Percentiles rank a stretch among this genome's conserved stretches.
phyloP scores from a whole-genome alignment of 2,888 invertebrate genomes.

The Myopa testacea region DNA sequence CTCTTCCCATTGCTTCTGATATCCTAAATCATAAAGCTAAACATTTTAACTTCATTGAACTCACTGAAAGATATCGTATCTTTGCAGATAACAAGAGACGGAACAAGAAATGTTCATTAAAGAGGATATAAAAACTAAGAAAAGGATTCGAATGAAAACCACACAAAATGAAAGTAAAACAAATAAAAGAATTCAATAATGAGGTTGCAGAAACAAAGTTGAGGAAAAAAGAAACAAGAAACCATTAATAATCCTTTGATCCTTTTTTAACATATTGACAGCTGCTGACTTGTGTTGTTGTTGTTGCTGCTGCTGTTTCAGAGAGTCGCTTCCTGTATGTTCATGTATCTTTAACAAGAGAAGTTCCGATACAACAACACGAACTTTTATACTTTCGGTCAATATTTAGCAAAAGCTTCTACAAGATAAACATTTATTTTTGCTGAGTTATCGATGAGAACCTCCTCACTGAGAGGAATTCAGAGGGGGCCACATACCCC shows the following conservation, averaged over 20 bases:
- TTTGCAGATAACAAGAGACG: too few species aligned
- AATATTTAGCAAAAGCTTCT: conserved; percentile 32
- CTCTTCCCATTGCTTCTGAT: too few species aligned
- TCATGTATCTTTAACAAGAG: background rate
- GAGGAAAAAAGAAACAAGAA: background rate
- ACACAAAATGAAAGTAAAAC: background rate
- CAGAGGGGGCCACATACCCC: background rate
- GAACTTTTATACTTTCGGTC: conserved; percentile 33
- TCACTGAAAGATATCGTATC: too few species aligned
- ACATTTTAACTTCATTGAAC: too few species aligned
- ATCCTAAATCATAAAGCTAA: too few species aligned
- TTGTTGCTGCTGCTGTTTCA: background rate
- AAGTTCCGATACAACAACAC: conserved; percentile 6
- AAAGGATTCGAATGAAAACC: background rate
- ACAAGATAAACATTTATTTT: conserved; percentile 33
- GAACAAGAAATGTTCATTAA: too few species aligned
- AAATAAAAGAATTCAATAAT: background rate
- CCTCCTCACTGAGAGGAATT: background rate
- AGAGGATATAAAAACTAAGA: too few species aligned
- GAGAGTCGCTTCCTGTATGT: background rate
- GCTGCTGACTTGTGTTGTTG: background rate
- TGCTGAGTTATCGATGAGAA: background rate
- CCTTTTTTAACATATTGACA: conserved; percentile 35
- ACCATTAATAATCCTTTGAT: conserved; percentile 37
- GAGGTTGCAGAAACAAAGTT: background rate